These are phyloP conservation scores for Meiosimyza platycephala DNA, from an alignment of 2,888 invertebrate genomes.

Conservation along the genomic window DNA sequence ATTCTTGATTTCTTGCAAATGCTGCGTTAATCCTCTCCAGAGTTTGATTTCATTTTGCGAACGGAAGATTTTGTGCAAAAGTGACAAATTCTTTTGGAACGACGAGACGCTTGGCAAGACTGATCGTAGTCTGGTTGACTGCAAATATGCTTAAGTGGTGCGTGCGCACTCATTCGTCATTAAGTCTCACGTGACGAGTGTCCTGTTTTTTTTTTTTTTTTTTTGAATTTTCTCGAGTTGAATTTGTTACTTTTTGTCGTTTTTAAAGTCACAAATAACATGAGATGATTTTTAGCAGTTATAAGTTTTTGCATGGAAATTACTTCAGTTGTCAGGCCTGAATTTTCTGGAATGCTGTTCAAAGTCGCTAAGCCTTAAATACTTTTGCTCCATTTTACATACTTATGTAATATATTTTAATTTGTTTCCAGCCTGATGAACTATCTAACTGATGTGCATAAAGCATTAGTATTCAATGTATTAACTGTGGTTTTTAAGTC, in stretches of 20 bases:
- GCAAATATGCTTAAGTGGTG: constrained; percentile 40
- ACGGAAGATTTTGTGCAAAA: constrained; percentile 12
- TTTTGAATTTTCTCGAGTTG: constrained; percentile 45
- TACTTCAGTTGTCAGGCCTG: too few relatives aligned
- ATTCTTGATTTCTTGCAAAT: neutral
- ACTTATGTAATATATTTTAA: too few relatives aligned
- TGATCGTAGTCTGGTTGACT: neutral
- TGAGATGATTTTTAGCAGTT: constrained; percentile 39
- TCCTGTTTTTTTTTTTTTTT: constrained; percentile 29
- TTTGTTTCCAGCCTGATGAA: too few relatives aligned
- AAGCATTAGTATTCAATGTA: too few relatives aligned
- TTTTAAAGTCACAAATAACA: constrained; percentile 61
- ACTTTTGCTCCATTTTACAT: too few relatives aligned
- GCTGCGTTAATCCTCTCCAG: constrained; percentile 22
- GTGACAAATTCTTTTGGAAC: constrained; percentile 23
- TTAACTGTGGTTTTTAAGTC: too few relatives aligned
- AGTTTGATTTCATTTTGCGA: constrained; percentile 8
- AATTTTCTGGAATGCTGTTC: too few relatives aligned
- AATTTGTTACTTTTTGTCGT: constrained; percentile 63
- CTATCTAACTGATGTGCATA: too few relatives aligned
- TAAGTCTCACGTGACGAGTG: constrained; percentile 59
- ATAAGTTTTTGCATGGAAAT: too few relatives aligned
- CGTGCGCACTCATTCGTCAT: constrained; percentile 55
- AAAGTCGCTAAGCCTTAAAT: too few relatives aligned
- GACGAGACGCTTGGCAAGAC: neutral